Conservation (phyloP, 2,113 vertebrate species). For the Esox niger region DNA sequence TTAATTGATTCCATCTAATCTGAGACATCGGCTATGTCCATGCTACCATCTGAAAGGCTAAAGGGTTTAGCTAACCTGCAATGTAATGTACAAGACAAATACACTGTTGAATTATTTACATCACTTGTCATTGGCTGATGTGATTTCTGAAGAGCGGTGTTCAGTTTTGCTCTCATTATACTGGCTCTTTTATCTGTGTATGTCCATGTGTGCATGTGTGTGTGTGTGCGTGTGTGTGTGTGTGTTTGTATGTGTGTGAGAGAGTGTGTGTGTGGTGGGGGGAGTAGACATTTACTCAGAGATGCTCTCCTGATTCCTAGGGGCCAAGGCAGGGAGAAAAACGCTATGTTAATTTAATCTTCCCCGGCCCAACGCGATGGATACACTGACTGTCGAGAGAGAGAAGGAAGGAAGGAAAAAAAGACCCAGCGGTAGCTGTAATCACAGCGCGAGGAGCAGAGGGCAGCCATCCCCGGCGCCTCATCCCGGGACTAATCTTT, state of each 20-base stretch:
- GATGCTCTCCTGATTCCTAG: conserved; percentile 43
- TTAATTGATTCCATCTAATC: conserved; percentile 23
- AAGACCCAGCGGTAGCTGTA: conserved; percentile 67
- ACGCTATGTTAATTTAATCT: conserved; percentile 83
- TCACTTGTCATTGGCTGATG: conserved; percentile 34
- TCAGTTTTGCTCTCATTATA: conserved; percentile 44
- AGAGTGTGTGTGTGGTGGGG: background rate
- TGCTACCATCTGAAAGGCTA: conserved; percentile 25
- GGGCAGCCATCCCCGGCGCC: conserved; percentile 86
- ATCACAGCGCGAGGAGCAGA: conserved; percentile 87
- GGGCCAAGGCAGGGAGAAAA: conserved; percentile 44
- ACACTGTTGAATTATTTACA: conserved; percentile 58
- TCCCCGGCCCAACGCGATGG: conserved; percentile 71
- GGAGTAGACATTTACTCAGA: conserved; percentile 47
- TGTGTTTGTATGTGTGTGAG: conserved; percentile 17
- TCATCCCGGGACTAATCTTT: conserved; percentile 97
- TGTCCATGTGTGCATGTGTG: conserved; percentile 27
- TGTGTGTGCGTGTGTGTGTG: conserved; percentile 32
- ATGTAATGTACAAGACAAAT: background rate
- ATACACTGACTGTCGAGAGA: conserved; percentile 30
- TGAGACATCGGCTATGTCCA: conserved; percentile 15
- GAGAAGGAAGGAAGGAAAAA: conserved; percentile 64
- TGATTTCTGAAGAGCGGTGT: conserved; percentile 46
- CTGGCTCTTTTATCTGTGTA: conserved; percentile 35
- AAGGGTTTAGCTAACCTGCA: background rate